phyloP scores from a whole-genome alignment of 2,797 vertebrate genomes.

The Tragelaphus oryx region DNA sequence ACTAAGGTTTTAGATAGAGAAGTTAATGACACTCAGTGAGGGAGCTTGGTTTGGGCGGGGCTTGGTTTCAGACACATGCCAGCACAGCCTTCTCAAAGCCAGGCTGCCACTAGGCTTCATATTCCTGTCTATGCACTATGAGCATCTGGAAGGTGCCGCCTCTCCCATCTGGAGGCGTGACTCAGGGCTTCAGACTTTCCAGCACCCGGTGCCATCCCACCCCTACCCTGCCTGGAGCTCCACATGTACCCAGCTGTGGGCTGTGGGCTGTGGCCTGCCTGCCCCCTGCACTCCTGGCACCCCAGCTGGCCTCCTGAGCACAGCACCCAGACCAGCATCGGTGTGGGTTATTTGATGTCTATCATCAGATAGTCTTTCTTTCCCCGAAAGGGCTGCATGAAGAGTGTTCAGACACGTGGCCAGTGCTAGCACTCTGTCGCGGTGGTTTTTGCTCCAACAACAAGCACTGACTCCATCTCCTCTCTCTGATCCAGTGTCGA shows the following conservation, averaged over 20 bases:
- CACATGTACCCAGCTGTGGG: neutral
- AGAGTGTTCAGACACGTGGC: neutral
- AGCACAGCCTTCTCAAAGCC: neutral
- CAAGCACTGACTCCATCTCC: neutral
- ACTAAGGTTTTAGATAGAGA: neutral
- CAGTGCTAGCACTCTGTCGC: neutral
- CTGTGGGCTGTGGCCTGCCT: neutral
- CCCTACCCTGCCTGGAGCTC: neutral
- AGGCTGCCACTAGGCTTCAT: neutral
- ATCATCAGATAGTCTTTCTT: neutral
- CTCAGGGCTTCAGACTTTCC: neutral
- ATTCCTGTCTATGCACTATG: neutral
- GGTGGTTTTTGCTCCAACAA: neutral
- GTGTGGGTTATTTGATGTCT: neutral
- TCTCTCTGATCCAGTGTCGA: constrained; percentile 84
- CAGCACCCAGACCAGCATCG: neutral
- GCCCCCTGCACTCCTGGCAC: neutral
- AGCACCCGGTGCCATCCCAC: fast-evolving
- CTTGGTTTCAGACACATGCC: neutral
- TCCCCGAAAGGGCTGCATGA: neutral
- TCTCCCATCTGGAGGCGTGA: neutral
- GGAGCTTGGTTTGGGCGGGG: neutral
- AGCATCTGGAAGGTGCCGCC: neutral
- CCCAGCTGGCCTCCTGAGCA: no score
- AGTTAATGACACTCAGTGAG: neutral